Conservation (phyloP, 1,140 invertebrate genomes). For the Tetragonula clypearis region DNA sequence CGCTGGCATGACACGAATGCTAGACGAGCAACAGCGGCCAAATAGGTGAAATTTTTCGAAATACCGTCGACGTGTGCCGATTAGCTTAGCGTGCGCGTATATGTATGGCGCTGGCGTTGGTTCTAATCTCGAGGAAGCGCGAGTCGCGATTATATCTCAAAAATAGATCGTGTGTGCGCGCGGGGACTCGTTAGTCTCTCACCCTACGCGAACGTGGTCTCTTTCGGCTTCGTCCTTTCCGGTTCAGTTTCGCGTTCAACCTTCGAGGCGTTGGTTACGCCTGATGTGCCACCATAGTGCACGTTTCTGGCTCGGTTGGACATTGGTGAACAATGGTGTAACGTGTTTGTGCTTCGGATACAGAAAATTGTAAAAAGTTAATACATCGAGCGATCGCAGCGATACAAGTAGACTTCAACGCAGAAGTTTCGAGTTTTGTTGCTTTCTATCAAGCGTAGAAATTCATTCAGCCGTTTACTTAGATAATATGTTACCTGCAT, state of each 20-base stretch:
- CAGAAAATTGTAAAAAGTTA: no score
- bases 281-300: background rate
- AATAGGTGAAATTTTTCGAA: constrained; percentile 63
- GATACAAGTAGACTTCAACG: no score
- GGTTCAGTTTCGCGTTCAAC: constrained; percentile 60
- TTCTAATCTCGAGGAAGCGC: constrained; percentile 51
- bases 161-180: constrained; percentile 55
- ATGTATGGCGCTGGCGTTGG: background rate
- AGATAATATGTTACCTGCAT: background rate
- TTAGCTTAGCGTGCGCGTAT: background rate
- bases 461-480: no score
- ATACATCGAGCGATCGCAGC: no score
- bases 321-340: background rate
- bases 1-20: background rate
- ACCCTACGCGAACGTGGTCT: constrained; percentile 36
- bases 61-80: background rate
- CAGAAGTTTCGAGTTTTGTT: no score
- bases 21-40: background rate
- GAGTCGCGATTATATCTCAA: constrained; percentile 62
- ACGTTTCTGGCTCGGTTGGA: background rate
- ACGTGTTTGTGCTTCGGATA: background rate
- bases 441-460: no score
- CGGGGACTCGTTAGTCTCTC: constrained; percentile 47
- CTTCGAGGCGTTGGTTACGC: constrained; percentile 34
- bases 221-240: constrained; percentile 32